Conservation (phyloP, 2,888 invertebrate genomes). For the Drosophila merina region DNA sequence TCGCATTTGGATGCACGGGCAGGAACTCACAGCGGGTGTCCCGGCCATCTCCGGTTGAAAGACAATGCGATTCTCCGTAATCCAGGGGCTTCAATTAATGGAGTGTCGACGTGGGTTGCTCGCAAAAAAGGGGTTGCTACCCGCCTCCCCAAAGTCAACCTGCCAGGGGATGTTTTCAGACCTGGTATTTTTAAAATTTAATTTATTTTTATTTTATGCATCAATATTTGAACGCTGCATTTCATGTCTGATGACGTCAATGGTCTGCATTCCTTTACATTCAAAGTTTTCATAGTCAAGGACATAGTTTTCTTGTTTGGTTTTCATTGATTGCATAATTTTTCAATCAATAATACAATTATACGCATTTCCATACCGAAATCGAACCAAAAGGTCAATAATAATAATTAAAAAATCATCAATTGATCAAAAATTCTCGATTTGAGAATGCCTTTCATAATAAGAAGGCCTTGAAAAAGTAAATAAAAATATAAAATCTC, state of each 20-base stretch:
- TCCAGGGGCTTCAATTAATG: constrained; percentile 83
- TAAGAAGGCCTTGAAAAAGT: neutral
- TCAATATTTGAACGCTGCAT: constrained; percentile 12
- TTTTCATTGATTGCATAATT: neutral
- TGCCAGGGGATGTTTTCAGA: constrained; percentile 14
- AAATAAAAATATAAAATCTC: neutral
- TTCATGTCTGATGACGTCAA: constrained; percentile 27
- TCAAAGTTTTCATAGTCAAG: constrained; percentile 9
- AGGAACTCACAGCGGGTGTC: constrained; percentile 59
- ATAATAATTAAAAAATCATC: neutral
- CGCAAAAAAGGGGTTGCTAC: constrained; percentile 54
- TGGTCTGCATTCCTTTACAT: neutral
- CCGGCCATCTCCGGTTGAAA: constrained; percentile 48
- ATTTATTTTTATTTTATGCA: neutral
- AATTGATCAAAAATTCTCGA: neutral
- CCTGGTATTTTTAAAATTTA: neutral
- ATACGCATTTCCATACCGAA: too few relatives aligned
- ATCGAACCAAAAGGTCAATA: neutral
- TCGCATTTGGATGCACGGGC: constrained; percentile 63
- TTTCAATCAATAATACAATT: neutral
- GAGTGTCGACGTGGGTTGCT: constrained; percentile 66
- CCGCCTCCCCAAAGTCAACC: neutral
- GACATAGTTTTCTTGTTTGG: neutral
- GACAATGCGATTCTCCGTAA: constrained; percentile 83
- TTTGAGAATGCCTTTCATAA: neutral